Base-by-base conservation (phyloP, 2,113 vertebrate species). In the Smithornis capensis region DNA sequence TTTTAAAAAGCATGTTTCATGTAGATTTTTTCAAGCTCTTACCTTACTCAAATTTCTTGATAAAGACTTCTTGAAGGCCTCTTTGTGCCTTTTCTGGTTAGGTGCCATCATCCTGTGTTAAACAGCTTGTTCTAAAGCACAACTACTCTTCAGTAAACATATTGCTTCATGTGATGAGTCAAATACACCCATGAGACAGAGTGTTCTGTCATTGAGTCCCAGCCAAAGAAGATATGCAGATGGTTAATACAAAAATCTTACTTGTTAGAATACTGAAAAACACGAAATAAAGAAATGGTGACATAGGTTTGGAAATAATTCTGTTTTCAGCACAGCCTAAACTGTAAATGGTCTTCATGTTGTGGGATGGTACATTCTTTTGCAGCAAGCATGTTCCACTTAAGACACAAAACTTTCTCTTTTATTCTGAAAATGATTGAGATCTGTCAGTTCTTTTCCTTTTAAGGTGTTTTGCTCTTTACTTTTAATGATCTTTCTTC, bases 221-320 rank as follows among this genome's bases (percentile, higher is more conserved):
- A 79, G 69, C 74, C 63, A 77, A 96, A 97, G 90, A 68, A 93
- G 94, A 75, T 31, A 82, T 71, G 74, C 76, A 97, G 94, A 97
- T 94, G 84, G 90, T 78, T 97, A 96, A 94, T 94, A 86, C 31
- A 79, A 77, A 96, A 96, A 83, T 70, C 60, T 92, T 93, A 94
- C 90, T 95, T 95, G 86, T 94, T 91, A 80, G 83, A 59, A 50
- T 81, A 75, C 52, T 7, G 17, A 69, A 78, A 88, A 65, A 71
- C 14, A 77, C 76, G 44, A 93, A 95, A 90, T 81, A 79, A 73
- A 94, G 45, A 94, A 64, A 10, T 62, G 85, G 9, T 67, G 87
- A 57, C 31, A 40, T 60, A 78, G 69, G 60, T 92, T 78, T 94
- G 53, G 69, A 92, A 93, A 62, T 77, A 94, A 13, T 92, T 91